Base-by-base conservation (phyloP, 1,140 invertebrate species). In the Reticulitermes speratus region DNA sequence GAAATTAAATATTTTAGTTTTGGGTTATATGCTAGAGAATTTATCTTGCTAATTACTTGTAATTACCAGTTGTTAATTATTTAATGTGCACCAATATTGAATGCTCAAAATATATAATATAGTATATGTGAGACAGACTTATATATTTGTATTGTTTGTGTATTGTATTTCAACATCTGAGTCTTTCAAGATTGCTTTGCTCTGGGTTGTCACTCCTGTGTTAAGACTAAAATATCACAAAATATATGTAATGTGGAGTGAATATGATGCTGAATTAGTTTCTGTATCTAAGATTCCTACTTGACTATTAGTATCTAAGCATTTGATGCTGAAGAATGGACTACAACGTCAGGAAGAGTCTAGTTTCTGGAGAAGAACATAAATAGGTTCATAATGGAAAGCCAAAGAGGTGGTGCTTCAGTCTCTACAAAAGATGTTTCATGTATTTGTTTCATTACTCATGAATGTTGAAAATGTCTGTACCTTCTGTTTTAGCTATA, bases 361-460 rank as follows among this genome's bases (percentile, higher is more conserved):
- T 75, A 75, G n/a, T 75, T 75, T 75, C n/a, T 75, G n/a, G 65
- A 65, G 59, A 19, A 75, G 65, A 75, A 30, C 65, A 75, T 75
- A 30, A 30, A 75, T 30, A n/a, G 7, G 65, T 75, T 75, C 14
- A 8, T 75, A 30, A 1, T 30, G 65, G 30, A 30, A 75, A 65
- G 65, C 25, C n/a, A 75, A 75, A 75, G 65, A 75, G 65, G 2
- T 30, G 65, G 65, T 75, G 65, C 65, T 75, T 75, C 30, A 75
- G 65, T 75, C 65, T 75, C 65, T 75, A 9, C 8, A 23, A 75
- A 75, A n/a, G 65, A 75, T 12, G n/a, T 30, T 75, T 75, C 65
- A 75, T 75, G 16, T 75, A 75, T 75, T 30, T 75, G 25, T 30
- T 75, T 75, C n/a, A 30, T 75, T 75, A 30, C 65, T 75, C 12